Evolutionary conservation across 2,113 vertebrate genomes (phyloP), one percentile per base, ranked within the genome.

Genomic region (Pygathrix nemaeus): DNA sequence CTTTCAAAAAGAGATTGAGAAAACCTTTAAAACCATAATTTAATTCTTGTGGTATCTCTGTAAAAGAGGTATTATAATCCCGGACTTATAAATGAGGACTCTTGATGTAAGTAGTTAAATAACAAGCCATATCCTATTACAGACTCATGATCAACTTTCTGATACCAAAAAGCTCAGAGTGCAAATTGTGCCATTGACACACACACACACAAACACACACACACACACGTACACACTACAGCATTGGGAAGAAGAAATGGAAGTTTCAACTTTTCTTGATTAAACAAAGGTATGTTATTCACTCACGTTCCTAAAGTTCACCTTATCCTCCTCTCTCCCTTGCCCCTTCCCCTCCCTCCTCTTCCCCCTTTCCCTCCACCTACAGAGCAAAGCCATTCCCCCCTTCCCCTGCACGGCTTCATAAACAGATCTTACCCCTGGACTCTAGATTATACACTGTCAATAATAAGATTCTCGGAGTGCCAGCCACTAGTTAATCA

Each of bases 11-110:
- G 45, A 87, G 48, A 23, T 66, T 48, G 79, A 76, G 18, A 70
- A 92, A 86, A 66, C 45, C 59, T 52, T 90, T 93, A 73, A 59
- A 79, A n/a, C 52, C 12, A 23, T 88, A 80, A 86, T 76, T 97
- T 89, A 94, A 94, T 94, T 93, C 32, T 92, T 84, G 2, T 32
- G 18, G 20, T 88, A 12, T 85, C 55, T 91, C 57, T 45, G 35
- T 93, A 75, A 94, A 80, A 57, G 14, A 70, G 50, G 2, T 64
- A 80, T 61, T 88, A 48, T 68, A 83, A 64, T 87, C 50, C 48
- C 45, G 73, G 84, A 84, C 66, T 93, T 84, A 66, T 88, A 81
- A 96, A 76, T 23, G 25, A 90, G 14, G 38, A 52, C 32, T 84
- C 57, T 76, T 9, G 35, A 70, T 59, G 57, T 94, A 72, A 75